These are phyloP conservation scores for Dynastes maya DNA, from an alignment of 2,888 invertebrate genomes.

Conservation along the genomic window DNA sequence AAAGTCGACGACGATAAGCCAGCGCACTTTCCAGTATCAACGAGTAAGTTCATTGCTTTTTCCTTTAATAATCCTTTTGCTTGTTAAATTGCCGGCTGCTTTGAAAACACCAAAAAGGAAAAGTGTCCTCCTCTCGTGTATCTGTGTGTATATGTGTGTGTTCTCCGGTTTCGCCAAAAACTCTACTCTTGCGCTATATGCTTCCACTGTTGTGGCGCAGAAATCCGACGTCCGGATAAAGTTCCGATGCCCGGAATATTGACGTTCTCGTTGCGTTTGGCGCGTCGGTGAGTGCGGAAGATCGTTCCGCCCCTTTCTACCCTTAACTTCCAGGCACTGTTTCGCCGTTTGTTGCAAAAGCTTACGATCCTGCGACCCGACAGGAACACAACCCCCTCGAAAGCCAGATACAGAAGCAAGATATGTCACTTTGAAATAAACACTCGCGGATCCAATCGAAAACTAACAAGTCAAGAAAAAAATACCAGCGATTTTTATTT, in stretches of 20 bases:
- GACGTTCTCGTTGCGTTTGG: constrained; percentile 41
- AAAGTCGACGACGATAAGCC: constrained; percentile 29
- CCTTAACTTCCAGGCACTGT: constrained; percentile 62
- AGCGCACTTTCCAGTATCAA: constrained; percentile 7
- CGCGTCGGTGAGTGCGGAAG: constrained; percentile 63
- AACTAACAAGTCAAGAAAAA: neutral
- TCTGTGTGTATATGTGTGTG: constrained; percentile 52
- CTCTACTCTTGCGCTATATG: constrained; percentile 63
- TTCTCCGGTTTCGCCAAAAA: constrained; percentile 49
- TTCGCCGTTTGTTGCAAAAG: constrained; percentile 64
- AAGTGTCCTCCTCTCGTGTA: constrained; percentile 40
- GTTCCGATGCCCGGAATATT: constrained; percentile 60
- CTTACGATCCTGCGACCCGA: constrained; percentile 56
- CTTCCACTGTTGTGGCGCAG: constrained; percentile 64
- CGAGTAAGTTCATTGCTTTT: constrained; percentile 11
- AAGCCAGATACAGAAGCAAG: constrained; percentile 57
- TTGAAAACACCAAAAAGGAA: neutral
- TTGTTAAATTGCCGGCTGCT: neutral
- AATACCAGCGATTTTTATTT: no score
- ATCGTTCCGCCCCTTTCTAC: constrained; percentile 39
- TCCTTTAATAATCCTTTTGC: neutral
- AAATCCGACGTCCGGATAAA: constrained; percentile 62
- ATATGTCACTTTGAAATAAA: constrained; percentile 60
- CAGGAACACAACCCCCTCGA: constrained; percentile 52
- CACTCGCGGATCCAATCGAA: no score